phyloP scores from a whole-genome alignment of 2,113 vertebrate species.

The Cisticola juncidis region DNA sequence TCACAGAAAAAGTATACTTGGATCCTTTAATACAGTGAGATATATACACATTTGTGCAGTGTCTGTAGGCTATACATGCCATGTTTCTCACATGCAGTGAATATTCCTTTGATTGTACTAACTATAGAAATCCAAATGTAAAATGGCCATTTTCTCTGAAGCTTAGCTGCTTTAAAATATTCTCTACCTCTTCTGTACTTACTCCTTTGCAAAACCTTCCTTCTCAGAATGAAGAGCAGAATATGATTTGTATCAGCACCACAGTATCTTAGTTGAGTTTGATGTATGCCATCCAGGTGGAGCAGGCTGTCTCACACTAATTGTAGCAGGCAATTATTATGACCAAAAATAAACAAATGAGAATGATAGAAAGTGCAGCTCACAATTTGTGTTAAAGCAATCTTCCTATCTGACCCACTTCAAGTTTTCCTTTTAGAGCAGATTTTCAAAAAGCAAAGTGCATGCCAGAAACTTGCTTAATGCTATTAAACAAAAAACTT shows the following conservation, averaged over 20 bases:
- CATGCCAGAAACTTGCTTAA: background rate
- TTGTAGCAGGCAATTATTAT: background rate
- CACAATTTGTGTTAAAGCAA: background rate
- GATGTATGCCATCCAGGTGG: background rate
- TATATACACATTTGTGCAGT: background rate
- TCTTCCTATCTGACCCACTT: background rate
- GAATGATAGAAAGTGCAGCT: background rate
- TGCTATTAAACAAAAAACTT: background rate
- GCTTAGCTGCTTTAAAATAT: background rate
- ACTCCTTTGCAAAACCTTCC: background rate
- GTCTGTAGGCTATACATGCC: background rate
- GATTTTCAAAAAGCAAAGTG: background rate
- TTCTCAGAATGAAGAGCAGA: background rate
- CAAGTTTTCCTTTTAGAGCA: background rate
- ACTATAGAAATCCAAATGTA: background rate
- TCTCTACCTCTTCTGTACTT: background rate
- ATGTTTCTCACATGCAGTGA: background rate
- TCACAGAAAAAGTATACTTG: background rate
- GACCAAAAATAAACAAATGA: background rate
- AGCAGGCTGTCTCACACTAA: background rate
- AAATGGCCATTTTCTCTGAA: background rate
- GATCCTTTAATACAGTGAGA: background rate
- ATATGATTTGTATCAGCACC: background rate
- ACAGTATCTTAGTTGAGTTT: background rate
- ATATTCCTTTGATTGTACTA: background rate